phyloP scores from a whole-genome alignment of 1,140 invertebrate species.

The Euura lappo region DNA sequence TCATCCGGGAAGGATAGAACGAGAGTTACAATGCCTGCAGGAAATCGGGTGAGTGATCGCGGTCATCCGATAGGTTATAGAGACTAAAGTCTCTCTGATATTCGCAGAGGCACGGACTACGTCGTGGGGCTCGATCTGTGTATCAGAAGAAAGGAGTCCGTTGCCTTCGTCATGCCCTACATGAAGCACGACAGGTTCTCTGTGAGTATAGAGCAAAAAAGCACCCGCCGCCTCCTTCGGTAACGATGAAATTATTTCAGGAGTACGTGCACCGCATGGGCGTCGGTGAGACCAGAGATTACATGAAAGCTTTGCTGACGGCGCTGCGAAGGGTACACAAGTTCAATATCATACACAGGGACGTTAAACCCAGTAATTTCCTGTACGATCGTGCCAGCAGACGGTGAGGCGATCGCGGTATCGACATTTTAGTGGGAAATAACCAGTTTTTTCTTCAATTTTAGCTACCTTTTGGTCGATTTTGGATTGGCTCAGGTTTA shows the following conservation, averaged over 20 bases:
- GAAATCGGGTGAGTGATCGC: slow-evolving; percentile 72
- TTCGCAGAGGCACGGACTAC: slow-evolving; percentile 79
- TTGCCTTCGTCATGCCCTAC: slow-evolving; percentile 91
- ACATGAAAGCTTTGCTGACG: slow-evolving; percentile 83
- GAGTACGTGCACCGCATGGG: slow-evolving; percentile 78
- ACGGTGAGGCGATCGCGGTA: slow-evolving; percentile 62
- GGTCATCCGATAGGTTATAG: background rate
- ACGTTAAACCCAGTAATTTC: slow-evolving; percentile 94
- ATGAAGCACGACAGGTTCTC: slow-evolving; percentile 82
- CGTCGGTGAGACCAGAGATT: slow-evolving; percentile 74
- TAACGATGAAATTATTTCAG: slow-evolving; percentile 57
- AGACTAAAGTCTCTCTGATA: slow-evolving; percentile 23
- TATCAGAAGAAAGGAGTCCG: slow-evolving; percentile 77
- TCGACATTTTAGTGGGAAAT: slow-evolving; percentile 19
- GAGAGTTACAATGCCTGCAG: slow-evolving; percentile 79
- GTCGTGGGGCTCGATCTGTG: slow-evolving; percentile 83
- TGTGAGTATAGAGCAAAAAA: slow-evolving; percentile 61
- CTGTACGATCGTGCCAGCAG: slow-evolving; percentile 80
- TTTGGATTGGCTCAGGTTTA: slow-evolving; percentile 85
- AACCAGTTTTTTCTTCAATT: slow-evolving; percentile 23
- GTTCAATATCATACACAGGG: slow-evolving; percentile 87
- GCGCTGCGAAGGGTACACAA: slow-evolving; percentile 83
- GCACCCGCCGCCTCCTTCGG: too few relatives aligned
- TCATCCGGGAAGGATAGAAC: slow-evolving; percentile 77
- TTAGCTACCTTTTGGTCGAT: slow-evolving; percentile 80